A percentile compares a stretch with the other conserved stretches of the same genome.
These are phyloP conservation scores for Meloidogyne exigua DNA, from an alignment of 1,140 invertebrate species.

Conservation along the genomic window DNA sequence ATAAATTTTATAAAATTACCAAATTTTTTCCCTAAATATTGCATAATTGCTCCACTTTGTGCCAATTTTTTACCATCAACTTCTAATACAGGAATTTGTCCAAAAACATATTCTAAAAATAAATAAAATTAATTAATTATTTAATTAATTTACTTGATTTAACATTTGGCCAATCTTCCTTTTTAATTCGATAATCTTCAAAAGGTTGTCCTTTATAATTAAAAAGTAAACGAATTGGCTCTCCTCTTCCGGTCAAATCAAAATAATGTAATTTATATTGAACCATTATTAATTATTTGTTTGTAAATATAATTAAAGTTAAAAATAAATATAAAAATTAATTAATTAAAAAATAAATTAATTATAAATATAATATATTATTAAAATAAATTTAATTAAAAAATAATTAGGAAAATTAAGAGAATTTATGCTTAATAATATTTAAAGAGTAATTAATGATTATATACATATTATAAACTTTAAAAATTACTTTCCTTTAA, in stretches of 20 bases:
- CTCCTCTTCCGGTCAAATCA: constrained; percentile 20
- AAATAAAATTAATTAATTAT: neutral
- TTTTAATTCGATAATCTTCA: constrained; percentile 31
- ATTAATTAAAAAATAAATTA: too few relatives aligned
- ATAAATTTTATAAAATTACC: constrained; percentile 19
- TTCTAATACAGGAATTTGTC: constrained; percentile 60
- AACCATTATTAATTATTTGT: too few relatives aligned
- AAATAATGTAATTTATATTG: constrained; percentile 39
- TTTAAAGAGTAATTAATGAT: too few relatives aligned
- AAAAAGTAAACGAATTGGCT: constrained; percentile 33
- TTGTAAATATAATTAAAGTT: too few relatives aligned
- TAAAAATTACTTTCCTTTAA: too few relatives aligned
- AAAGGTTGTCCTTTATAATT: constrained; percentile 33
- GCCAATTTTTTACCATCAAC: constrained; percentile 56
- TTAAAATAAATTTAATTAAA: too few relatives aligned
- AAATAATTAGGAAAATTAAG: too few relatives aligned
- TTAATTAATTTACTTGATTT: constrained; percentile 29
- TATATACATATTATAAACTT: too few relatives aligned
- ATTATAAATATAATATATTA: too few relatives aligned
- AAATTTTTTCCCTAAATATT: constrained; percentile 58
- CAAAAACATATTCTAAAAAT: constrained; percentile 46
- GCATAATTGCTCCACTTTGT: constrained; percentile 52
- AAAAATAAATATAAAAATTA: too few relatives aligned
- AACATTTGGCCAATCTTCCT: constrained; percentile 24
- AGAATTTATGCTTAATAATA: too few relatives aligned